phyloP scores from a whole-genome alignment of 2,888 invertebrate species.

The Halocaridina rubra region DNA sequence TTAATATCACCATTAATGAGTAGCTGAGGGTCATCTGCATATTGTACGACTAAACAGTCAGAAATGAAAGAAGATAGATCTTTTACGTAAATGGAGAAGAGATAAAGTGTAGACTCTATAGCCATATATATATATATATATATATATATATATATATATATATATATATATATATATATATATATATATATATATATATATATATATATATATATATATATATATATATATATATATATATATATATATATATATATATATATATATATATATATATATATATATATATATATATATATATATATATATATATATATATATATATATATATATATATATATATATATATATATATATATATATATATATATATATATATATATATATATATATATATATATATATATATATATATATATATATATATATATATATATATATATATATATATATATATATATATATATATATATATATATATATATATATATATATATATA shows the following conservation, averaged over 20 bases:
- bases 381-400: not conserved
- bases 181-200: not conserved
- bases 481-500: not conserved
- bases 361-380: not conserved
- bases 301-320: not conserved
- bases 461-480: not conserved
- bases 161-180: not conserved
- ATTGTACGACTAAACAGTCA: no score
- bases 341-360: not conserved
- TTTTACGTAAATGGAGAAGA: no score
- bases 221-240: not conserved
- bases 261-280: not conserved
- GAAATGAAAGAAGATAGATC: no score
- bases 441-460: not conserved
- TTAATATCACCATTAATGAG: no score
- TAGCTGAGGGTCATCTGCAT: no score
- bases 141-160: not conserved
- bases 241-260: not conserved
- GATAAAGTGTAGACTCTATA: not conserved
- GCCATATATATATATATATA: not conserved
- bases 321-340: not conserved
- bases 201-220: not conserved
- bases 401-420: not conserved
- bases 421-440: not conserved
- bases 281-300: not conserved